Conservation (phyloP, 2,888 invertebrate species). For the Nomada ruficornis region DNA sequence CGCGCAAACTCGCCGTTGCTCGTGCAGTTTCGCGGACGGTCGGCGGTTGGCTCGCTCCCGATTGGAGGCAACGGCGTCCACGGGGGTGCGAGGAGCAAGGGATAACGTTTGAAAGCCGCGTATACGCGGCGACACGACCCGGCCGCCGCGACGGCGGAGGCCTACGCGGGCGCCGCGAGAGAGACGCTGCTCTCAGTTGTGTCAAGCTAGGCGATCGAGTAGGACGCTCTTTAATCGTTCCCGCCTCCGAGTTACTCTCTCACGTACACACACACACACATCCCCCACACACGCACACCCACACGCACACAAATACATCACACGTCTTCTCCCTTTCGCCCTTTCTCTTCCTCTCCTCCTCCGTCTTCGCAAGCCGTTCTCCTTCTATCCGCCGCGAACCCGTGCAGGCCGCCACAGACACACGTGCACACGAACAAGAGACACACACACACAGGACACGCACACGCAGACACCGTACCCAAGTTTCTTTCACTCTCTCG, state of each 20-base stretch:
- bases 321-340: neutral
- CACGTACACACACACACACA: conserved; percentile 66
- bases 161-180: conserved; percentile 71
- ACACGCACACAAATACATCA: conserved; percentile 61
- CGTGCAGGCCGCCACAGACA: conserved; percentile 14
- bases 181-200: conserved; percentile 82
- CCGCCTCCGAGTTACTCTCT: conserved; percentile 80
- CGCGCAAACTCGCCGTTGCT: conserved; percentile 59
- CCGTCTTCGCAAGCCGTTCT: neutral
- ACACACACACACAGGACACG: conserved; percentile 32
- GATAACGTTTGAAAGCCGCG: conserved; percentile 78
- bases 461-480: neutral
- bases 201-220: conserved; percentile 84
- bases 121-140: conserved; percentile 68
- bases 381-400: neutral
- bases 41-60: conserved; percentile 61
- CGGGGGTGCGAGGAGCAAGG: conserved; percentile 66
- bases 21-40: conserved; percentile 57
- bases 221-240: conserved; percentile 83
- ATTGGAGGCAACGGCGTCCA: conserved; percentile 72
- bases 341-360: conserved; percentile 31
- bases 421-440: conserved; percentile 20
- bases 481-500: conserved; percentile 34
- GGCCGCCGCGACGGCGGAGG: conserved; percentile 67
- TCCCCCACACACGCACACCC: conserved; percentile 57